Conservation (phyloP, 2,888 invertebrate genomes). For the Mythimna albipuncta region DNA sequence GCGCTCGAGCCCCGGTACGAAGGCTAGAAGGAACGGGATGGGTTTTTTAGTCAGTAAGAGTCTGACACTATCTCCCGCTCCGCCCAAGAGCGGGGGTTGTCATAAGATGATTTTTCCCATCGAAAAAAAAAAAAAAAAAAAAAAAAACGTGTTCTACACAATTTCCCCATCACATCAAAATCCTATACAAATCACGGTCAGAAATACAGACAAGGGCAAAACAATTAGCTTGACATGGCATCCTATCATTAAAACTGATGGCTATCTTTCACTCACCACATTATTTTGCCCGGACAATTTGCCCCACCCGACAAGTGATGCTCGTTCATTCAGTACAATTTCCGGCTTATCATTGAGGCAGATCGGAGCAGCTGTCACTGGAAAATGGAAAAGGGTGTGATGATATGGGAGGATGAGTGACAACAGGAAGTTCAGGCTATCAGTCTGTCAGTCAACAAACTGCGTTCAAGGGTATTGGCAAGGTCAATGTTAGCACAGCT, state of each 20-base stretch:
- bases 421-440: constrained; percentile 47
- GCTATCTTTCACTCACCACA: constrained; percentile 78
- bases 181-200: constrained; percentile 42
- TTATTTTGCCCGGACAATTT: constrained; percentile 91
- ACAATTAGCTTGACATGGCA: constrained; percentile 59
- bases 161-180: constrained; percentile 19
- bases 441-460: constrained; percentile 56
- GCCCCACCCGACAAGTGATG: constrained; percentile 93
- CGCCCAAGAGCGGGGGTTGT: no score
- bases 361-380: constrained; percentile 95
- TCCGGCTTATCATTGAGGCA: constrained; percentile 94
- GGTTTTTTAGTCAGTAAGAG: no score
- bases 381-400: constrained; percentile 68
- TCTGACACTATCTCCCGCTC: no score
- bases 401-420: constrained; percentile 53
- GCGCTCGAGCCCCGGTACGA: no score
- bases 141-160: constrained; percentile 12
- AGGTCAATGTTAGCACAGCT: constrained; percentile 54
- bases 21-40: no score
- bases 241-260: constrained; percentile 46
- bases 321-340: constrained; percentile 91
- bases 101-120: no score
- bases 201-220: constrained; percentile 56
- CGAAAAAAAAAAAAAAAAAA: no score
- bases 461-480: constrained; percentile 47